Conservation (phyloP, 2,113 vertebrate genomes). For the Redunca redunca region DNA sequence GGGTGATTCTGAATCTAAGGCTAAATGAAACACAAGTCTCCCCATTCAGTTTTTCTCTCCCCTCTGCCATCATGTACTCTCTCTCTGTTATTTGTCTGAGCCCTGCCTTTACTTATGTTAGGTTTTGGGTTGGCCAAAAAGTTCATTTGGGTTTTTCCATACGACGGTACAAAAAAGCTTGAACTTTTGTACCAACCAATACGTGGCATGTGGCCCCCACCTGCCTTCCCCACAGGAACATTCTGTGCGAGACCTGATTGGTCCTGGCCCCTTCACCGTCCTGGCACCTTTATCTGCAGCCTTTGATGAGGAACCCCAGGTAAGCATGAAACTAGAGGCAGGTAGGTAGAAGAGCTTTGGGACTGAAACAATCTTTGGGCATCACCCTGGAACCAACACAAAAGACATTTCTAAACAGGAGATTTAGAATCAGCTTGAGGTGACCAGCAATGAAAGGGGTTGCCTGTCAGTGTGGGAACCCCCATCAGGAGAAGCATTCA, state of each 20-base stretch:
- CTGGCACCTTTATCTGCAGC: conserved; percentile 79
- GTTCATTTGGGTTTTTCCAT: neutral
- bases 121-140: neutral
- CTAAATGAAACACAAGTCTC: neutral
- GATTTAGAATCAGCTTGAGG: neutral
- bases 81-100: neutral
- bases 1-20: neutral
- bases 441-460: neutral
- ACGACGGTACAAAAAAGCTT: fast-evolving
- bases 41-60: fast-evolving
- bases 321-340: conserved; percentile 58
- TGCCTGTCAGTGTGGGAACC: neutral
- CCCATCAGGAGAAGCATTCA: neutral
- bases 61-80: fast-evolving
- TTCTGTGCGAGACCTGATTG: conserved; percentile 77
- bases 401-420: neutral
- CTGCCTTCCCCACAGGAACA: conserved; percentile 73
- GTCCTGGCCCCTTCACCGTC: conserved; percentile 89
- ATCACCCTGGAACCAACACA: neutral
- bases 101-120: neutral
- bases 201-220: fast-evolving
- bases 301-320: conserved; percentile 65
- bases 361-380: neutral
- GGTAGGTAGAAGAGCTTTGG: fast-evolving
- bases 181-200: neutral